Base-by-base conservation (phyloP, 2,113 vertebrate species). In the Pygoscelis adeliae region DNA sequence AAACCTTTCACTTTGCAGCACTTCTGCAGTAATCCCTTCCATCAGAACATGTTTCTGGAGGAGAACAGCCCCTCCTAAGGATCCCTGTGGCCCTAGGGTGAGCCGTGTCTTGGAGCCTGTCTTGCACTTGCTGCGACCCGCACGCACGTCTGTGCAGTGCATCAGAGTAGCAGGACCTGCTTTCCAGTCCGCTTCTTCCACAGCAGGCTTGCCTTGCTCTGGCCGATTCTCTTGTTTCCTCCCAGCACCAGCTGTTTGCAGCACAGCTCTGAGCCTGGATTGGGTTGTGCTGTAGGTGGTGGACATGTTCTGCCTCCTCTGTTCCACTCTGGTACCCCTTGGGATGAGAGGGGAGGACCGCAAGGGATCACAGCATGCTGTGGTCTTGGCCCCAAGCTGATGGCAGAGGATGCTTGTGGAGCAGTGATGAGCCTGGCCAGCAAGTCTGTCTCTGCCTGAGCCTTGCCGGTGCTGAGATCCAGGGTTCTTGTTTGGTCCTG, bases 91-190 rank as follows among this genome's bases (percentile, higher is more conserved):
- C 85, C 32, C 27, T 46, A 20, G 86, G 79, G 36, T n/a, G 66
- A 61, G 79, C 85, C 29, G 66, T 47, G 36, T 61, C 38, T 69
- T 65, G 67, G 62, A 87, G 44, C 71, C 58, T 89, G 71, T 23
- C 76, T 50, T 69, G 67, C 2, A 5, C 89, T 86, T 1, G 0
- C 67, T 38, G 52, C 72, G 92, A 80, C 76, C 80, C 2, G 1
- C 84, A 21, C 0, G 0, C 27, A 3, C 0, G 0, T 32, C 59
- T 21, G 4, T 34, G 59, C 49, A 9, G 42, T 1, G 4, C 7
- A 2, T 67, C 47, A 9, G 23, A 59, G 38, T 6, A 25, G 71
- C 70, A 72, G 76, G 91, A 94, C 40, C 49, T 90, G 83, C 74
- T 88, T 82, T 69, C 50, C 50, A 32, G 30, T 61, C 18, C 26